phyloP scores from a whole-genome alignment of 2,888 invertebrate species.

The Yponomeuta sedellus region DNA sequence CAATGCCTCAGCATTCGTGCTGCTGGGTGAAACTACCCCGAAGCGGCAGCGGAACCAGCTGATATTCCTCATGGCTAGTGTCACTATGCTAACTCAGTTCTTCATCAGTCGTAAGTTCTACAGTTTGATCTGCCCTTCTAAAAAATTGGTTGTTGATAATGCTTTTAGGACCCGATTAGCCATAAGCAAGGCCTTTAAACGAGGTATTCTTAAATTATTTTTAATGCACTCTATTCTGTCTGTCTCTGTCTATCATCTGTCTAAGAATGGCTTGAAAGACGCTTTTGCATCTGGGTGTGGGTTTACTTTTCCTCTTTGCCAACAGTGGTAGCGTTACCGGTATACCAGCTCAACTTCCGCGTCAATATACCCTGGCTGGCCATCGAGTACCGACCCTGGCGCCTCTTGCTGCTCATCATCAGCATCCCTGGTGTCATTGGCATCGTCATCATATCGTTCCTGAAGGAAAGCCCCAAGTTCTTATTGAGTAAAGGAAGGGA shows the following conservation, averaged over 20 bases:
- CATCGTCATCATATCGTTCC: conserved; percentile 64
- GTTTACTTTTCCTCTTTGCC: background rate
- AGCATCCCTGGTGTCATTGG: conserved; percentile 79
- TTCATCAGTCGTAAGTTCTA: conserved; percentile 41
- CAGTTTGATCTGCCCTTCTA: background rate
- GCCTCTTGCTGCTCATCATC: conserved; percentile 80
- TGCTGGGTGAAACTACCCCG: conserved; percentile 54
- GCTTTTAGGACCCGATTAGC: too few relatives aligned
- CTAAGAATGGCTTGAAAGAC: too few relatives aligned
- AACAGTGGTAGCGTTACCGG: conserved; percentile 49
- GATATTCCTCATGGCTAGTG: conserved; percentile 60
- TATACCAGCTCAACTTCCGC: conserved; percentile 45
- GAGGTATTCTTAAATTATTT: too few relatives aligned
- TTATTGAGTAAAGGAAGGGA: conserved; percentile 77
- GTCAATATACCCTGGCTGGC: conserved; percentile 51
- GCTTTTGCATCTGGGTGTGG: too few relatives aligned
- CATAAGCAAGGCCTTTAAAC: too few relatives aligned
- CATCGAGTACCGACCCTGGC: conserved; percentile 82
- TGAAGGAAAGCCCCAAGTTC: conserved; percentile 88
- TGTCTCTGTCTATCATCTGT: too few relatives aligned
- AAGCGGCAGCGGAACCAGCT: conserved; percentile 41
- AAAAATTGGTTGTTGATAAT: too few relatives aligned
- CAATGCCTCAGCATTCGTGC: conserved; percentile 56
- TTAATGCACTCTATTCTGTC: too few relatives aligned
- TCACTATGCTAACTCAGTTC: conserved; percentile 51